Conservation (phyloP, 2,113 vertebrate species). For the Scytalopus superciliaris region DNA sequence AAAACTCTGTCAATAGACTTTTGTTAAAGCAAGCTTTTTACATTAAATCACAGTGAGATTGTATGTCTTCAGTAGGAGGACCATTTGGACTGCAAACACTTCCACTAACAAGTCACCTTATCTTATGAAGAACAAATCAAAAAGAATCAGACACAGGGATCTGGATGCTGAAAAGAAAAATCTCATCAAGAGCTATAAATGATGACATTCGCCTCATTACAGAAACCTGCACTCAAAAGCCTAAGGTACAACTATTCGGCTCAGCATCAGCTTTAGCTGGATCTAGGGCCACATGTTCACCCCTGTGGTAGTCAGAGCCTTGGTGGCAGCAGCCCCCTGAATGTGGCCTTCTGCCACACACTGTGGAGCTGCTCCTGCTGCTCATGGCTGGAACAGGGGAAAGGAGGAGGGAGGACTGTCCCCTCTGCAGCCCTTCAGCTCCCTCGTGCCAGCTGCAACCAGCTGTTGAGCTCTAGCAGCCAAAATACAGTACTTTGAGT, state of each 20-base stretch:
- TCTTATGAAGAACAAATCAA: background rate
- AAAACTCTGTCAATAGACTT: background rate
- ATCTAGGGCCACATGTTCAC: fast-evolving
- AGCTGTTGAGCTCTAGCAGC: background rate
- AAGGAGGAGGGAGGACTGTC: background rate
- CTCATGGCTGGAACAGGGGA: fast-evolving
- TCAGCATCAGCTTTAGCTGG: background rate
- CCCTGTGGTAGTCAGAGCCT: background rate
- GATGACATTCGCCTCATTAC: background rate
- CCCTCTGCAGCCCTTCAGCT: background rate
- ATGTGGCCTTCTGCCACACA: background rate
- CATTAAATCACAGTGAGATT: background rate
- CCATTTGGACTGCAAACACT: background rate
- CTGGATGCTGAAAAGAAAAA: background rate
- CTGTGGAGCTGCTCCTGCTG: background rate
- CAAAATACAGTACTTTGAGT: background rate
- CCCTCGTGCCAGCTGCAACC: background rate
- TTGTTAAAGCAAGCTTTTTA: background rate
- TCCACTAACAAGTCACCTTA: background rate
- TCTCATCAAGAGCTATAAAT: background rate
- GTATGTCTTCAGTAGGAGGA: background rate
- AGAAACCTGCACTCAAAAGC: background rate
- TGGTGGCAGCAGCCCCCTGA: background rate
- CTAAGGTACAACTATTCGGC: background rate
- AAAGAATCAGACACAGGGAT: background rate